Evolutionary conservation across 2,888 invertebrate species (phyloP), one percentile per base, ranked within the genome.

Genomic region (Dicycla oo): DNA sequence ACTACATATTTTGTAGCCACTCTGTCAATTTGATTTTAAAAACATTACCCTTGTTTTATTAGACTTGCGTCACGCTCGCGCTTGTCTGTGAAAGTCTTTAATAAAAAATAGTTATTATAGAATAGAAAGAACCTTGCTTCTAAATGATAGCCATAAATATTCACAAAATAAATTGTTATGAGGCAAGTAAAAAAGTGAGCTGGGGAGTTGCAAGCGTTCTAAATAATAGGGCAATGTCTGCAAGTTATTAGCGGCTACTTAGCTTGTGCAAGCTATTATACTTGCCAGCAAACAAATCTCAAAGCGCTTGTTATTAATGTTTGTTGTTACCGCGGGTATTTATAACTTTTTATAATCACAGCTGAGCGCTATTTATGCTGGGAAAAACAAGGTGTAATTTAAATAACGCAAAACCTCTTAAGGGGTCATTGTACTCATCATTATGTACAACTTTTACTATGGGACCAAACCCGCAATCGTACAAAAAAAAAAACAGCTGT

Each of bases 221-320:
- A 69, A 81, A 68, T 69, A 67, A 80, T 80, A 67, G 56, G 34
- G 47, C n/a, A 49, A 74, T 66, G 58, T 76, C 77, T 72, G 54
- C 77, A 66, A 76, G 57, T 76, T 76, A 76, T 80, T 80, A 77
- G 73, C 34, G 34, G 65, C 34, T 53, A 18, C 30, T 71, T 53
- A 49, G 67, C 57, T 49, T 54, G 20, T 65, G 43, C 57, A 53
- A 64, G 57, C 49, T 45, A 76, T 80, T 68, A n/a, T n/a, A 76
- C 68, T 76, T 68, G 78, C 30, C 2, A 8, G 34, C n/a, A 45
- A 68, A 62, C 45, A 63, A 79, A 79, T 79, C 75, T 51, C 57
- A 13, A 62, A 18, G 54, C 40, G 40, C 23, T 47, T 30, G 30
- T 58, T 49, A 77, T 66, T 47, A 71, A 75, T 75, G 63, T 38